Evolutionary conservation across 2,797 vertebrate genomes (phyloP).

Genomic region (Chanos chanos): DNA sequence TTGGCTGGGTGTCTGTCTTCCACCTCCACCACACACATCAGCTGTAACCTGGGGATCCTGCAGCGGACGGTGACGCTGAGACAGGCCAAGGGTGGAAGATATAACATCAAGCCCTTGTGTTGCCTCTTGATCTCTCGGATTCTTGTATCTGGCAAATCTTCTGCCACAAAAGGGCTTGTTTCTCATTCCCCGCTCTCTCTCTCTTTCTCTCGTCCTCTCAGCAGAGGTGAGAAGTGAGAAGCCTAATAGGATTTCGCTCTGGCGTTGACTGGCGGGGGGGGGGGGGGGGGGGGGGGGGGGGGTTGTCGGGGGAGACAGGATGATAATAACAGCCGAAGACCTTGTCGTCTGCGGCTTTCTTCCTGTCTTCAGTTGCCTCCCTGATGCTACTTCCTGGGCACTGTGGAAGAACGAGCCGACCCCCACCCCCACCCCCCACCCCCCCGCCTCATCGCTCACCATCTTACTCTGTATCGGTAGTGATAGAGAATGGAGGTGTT

Average conservation of each 20-base stretch:
- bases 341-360: neutral
- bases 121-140: neutral
- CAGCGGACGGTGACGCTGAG: too few relatives aligned
- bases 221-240: slow-evolving; percentile 28
- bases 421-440: neutral
- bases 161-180: neutral
- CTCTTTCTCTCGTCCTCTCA: slow-evolving; percentile 4
- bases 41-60: too few relatives aligned
- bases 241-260: slow-evolving; percentile 27
- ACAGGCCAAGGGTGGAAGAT: neutral
- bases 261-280: slow-evolving; percentile 5
- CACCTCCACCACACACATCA: too few relatives aligned
- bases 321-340: slow-evolving; percentile 13
- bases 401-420: too few relatives aligned
- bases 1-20: too few relatives aligned
- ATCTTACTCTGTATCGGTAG: too few relatives aligned
- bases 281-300: slow-evolving; percentile 7
- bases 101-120: neutral
- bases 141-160: neutral
- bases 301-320: too few relatives aligned
- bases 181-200: neutral
- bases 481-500: neutral
- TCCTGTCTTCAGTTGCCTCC: neutral
- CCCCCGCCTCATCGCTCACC: too few relatives aligned
- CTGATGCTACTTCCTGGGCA: neutral